Evolutionary conservation across 1,140 invertebrate species (phyloP).

Genomic region (Laupala kohalensis): DNA sequence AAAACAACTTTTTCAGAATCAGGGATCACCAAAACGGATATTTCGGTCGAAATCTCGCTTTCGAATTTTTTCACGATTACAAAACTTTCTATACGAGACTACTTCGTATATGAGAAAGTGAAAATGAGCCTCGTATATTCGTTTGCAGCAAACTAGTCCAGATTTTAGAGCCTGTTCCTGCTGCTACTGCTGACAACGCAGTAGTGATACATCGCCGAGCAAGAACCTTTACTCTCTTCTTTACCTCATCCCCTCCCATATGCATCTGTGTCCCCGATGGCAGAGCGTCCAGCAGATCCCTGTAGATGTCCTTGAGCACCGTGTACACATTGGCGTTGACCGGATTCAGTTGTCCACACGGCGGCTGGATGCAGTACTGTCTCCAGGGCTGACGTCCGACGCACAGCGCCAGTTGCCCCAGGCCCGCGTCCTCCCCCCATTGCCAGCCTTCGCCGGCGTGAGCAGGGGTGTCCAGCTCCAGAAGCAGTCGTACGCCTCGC

Average conservation of each 20-base stretch:
- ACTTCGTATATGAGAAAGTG: too few species aligned
- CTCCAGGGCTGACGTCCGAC: slow-evolving; percentile 61
- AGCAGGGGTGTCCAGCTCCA: slow-evolving; percentile 74
- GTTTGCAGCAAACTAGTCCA: too few species aligned
- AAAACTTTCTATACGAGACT: too few species aligned
- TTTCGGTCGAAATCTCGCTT: too few species aligned
- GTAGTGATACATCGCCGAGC: too few species aligned
- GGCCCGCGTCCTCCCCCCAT: slow-evolving; percentile 51
- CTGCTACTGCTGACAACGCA: too few species aligned
- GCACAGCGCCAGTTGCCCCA: slow-evolving; percentile 58
- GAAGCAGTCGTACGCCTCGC: slow-evolving; percentile 57
- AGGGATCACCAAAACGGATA: too few species aligned
- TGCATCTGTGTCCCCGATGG: slow-evolving; percentile 50
- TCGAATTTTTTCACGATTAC: too few species aligned
- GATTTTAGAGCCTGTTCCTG: too few species aligned
- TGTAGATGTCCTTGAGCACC: slow-evolving; percentile 50
- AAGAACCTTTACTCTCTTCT: too few species aligned
- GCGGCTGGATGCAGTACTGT: slow-evolving; percentile 62
- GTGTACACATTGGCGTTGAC: slow-evolving; percentile 58
- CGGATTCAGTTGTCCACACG: slow-evolving; percentile 74
- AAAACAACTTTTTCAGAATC: too few species aligned
- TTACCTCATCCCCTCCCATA: slow-evolving; percentile 75
- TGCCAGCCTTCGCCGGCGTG: slow-evolving; percentile 73
- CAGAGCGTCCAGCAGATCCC: slow-evolving; percentile 49
- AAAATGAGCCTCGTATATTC: too few species aligned